Evolutionary conservation across 1,140 invertebrate genomes (phyloP).

Genomic region (Sycobia sp.): DNA sequence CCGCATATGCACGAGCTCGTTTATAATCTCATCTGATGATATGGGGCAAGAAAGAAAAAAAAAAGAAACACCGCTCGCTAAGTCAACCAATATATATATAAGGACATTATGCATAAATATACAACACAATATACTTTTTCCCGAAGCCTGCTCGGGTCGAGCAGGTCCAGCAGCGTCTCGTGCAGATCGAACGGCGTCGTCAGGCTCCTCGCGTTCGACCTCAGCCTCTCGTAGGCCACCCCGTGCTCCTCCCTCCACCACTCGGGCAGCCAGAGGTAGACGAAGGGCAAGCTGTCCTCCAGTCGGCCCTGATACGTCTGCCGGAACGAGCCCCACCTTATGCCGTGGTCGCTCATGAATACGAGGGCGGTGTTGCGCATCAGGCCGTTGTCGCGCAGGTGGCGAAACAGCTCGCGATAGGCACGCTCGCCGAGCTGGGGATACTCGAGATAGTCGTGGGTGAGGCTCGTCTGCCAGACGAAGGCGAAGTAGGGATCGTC

Average conservation of each 20-base stretch:
- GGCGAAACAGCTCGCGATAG: constrained; percentile 49
- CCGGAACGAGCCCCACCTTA: constrained; percentile 69
- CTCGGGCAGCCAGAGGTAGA: constrained; percentile 66
- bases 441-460: constrained; percentile 62
- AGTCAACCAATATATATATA: no score
- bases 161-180: constrained; percentile 69
- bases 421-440: constrained; percentile 55
- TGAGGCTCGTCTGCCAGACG: constrained; percentile 62
- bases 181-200: constrained; percentile 70
- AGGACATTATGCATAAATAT: no score
- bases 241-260: constrained; percentile 66
- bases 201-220: constrained; percentile 62
- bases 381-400: constrained; percentile 41
- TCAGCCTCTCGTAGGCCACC: constrained; percentile 60
- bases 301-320: constrained; percentile 69
- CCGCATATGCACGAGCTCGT: no score
- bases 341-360: constrained; percentile 76
- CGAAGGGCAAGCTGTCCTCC: constrained; percentile 73
- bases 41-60: no score
- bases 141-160: constrained; percentile 53
- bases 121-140: no score
- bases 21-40: no score
- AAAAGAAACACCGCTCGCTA: no score
- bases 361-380: constrained; percentile 65
- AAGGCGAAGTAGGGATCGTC: constrained; percentile 59